Percentiles rank a stretch among this genome's conserved stretches.
phyloP scores from a whole-genome alignment of 2,888 invertebrate species.

The Eubasilissa splendida region DNA sequence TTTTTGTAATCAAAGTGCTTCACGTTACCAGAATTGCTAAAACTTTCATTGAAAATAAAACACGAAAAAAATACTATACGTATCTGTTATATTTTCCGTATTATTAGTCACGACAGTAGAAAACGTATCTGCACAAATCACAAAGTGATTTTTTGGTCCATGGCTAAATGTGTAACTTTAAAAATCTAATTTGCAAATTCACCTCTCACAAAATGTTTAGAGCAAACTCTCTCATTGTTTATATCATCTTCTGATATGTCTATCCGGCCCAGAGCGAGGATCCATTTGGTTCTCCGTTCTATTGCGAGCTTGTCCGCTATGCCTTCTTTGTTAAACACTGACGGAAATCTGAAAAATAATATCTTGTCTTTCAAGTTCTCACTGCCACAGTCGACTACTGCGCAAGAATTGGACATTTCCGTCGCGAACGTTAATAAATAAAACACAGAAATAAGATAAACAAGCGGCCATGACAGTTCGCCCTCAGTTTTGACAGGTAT shows the following conservation, averaged over 20 bases:
- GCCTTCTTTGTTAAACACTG: neutral
- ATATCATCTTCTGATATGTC: conserved; percentile 14
- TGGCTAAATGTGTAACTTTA: no score
- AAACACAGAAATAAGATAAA: conserved; percentile 6
- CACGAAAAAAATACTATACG: neutral
- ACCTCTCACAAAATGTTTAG: conserved; percentile 21
- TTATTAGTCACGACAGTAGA: neutral
- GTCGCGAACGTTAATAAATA: neutral
- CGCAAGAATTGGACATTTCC: conserved; percentile 21
- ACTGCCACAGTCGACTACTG: conserved; percentile 11
- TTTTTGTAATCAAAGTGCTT: neutral
- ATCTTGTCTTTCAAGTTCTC: neutral
- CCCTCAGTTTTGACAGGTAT: conserved; percentile 31
- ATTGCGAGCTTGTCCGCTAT: neutral
- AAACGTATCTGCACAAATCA: no score
- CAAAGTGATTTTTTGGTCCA: no score
- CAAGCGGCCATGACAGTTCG: conserved; percentile 30
- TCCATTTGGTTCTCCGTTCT: conserved; percentile 12
- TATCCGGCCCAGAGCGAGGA: neutral
- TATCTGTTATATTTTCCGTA: neutral
- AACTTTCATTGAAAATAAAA: neutral
- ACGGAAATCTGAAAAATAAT: conserved; percentile 4
- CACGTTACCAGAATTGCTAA: no score
- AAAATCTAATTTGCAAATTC: neutral
- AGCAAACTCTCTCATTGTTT: conserved; percentile 15